Percentiles rank a stretch among this genome's conserved stretches.
These are phyloP conservation scores for Hippopotamus amphibius DNA, from an alignment of 2,113 vertebrate species.

Conservation along the genomic window DNA sequence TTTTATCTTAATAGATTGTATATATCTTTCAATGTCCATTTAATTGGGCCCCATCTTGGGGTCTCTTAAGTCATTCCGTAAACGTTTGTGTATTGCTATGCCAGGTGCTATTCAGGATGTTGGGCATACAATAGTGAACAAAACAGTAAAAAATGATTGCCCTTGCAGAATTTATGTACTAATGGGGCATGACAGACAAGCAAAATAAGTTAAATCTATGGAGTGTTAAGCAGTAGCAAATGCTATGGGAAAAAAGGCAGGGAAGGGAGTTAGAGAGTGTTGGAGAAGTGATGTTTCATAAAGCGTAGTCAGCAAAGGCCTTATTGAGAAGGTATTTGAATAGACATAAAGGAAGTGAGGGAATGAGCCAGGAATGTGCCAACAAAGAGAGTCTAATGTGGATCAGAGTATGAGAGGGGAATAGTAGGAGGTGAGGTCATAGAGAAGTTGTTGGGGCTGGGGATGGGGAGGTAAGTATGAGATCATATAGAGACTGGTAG, in stretches of 20 bases:
- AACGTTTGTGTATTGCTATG: not conserved
- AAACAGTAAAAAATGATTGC: not conserved
- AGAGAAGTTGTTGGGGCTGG: not conserved
- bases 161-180: not conserved
- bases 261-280: not conserved
- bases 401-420: not conserved
- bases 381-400: not conserved
- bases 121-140: not conserved
- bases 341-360: not conserved
- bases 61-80: not conserved
- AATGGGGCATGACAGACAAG: not conserved
- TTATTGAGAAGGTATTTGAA: slow-evolving; percentile 18
- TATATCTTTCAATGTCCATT: not conserved
- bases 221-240: not conserved
- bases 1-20: not conserved
- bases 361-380: not conserved
- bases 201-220: not conserved
- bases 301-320: not conserved
- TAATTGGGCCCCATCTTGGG: not conserved
- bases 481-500: not conserved
- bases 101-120: not conserved
- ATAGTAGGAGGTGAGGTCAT: not conserved
- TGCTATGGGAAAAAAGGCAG: not conserved
- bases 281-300: not conserved
- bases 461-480: not conserved